Evolutionary conservation across 2,113 vertebrate genomes (phyloP).

Genomic region (Carollia perspicillata): DNA sequence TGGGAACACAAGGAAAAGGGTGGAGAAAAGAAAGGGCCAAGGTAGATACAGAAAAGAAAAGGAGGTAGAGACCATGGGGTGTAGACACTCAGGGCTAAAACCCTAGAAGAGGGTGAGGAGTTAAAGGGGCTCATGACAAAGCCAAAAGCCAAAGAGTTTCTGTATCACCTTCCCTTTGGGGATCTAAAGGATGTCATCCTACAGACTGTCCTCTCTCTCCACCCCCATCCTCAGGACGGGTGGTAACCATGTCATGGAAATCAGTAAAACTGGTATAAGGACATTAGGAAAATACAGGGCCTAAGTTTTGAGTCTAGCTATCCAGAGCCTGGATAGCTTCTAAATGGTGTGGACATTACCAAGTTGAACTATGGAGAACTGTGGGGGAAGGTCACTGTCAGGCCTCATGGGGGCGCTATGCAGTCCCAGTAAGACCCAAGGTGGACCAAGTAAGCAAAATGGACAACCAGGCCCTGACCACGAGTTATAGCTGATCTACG

Average conservation of each 20-base stretch:
- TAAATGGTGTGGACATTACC: not conserved
- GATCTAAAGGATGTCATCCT: not conserved
- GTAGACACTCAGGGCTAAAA: not conserved
- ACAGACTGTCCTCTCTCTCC: not conserved
- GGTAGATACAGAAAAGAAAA: not conserved
- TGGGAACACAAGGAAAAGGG: not conserved
- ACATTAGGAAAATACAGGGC: not conserved
- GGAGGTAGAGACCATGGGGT: not conserved
- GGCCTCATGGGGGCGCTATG: not conserved
- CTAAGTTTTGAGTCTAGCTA: not conserved
- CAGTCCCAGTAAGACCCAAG: not conserved
- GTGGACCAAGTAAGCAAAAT: not conserved
- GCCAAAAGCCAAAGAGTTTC: not conserved
- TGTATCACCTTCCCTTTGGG: not conserved
- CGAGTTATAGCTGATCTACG: not conserved
- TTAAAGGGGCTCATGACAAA: not conserved
- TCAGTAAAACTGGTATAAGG: not conserved
- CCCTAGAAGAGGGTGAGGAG: not conserved
- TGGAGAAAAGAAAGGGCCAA: not conserved
- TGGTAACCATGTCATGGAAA: not conserved
- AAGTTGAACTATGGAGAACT: not conserved
- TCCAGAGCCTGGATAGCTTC: not conserved
- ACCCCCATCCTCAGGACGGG: not conserved
- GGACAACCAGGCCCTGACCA: not conserved
- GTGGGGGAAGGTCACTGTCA: not conserved